Evolutionary conservation across 2,113 vertebrate species (phyloP).

Genomic region (Podarcis muralis): DNA sequence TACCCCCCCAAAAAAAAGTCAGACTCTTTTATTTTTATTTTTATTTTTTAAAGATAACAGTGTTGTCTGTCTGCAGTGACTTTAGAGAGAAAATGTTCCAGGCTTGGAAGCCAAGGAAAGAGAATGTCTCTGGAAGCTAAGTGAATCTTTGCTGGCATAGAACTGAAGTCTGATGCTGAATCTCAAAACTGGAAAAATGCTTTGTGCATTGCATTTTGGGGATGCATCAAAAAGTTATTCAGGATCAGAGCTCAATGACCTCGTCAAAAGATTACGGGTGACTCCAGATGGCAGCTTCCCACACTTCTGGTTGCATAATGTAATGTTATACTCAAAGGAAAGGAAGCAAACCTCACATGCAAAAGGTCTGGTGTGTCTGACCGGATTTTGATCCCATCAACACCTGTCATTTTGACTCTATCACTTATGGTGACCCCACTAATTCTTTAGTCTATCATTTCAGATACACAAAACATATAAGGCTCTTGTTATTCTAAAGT

Average conservation of each 20-base stretch:
- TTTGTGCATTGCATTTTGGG: conserved; percentile 23
- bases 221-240: conserved; percentile 29
- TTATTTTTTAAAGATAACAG: neutral
- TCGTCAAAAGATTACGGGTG: conserved; percentile 12
- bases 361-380: neutral
- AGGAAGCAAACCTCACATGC: neutral
- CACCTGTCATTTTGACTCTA: neutral
- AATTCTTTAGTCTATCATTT: neutral
- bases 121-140: neutral
- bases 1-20: neutral
- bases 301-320: neutral
- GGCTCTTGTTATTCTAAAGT: neutral
- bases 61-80: accelerated
- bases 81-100: neutral
- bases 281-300: neutral
- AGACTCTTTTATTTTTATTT: neutral
- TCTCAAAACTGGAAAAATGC: conserved; percentile 27
- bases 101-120: neutral
- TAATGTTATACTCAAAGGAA: neutral
- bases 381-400: neutral
- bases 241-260: conserved; percentile 16
- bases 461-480: neutral
- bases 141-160: neutral
- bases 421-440: neutral
- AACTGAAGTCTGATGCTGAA: conserved; percentile 22